Conservation (phyloP, 2,113 vertebrate genomes). For the Ceyx melanurus region DNA sequence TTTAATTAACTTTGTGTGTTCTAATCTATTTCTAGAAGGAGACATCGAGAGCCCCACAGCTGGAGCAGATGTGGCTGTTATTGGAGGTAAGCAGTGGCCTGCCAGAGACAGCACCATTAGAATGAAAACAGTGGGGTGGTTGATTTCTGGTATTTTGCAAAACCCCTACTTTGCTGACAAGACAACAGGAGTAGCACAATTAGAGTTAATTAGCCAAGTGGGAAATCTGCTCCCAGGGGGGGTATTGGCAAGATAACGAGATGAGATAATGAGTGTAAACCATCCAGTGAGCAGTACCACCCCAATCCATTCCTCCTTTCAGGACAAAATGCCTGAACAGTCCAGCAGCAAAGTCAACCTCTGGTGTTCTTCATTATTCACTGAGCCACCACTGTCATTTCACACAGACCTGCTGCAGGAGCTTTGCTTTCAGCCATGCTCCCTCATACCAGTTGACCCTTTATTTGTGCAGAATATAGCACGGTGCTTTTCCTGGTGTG, state of each 20-base stretch:
- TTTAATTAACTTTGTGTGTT: conserved; percentile 34
- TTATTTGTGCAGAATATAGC: not conserved
- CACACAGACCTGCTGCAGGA: not conserved
- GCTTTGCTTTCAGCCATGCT: not conserved
- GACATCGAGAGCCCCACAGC: conserved; percentile 32
- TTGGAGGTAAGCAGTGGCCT: conserved; percentile 62
- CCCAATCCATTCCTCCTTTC: not conserved
- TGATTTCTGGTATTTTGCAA: conserved; percentile 1
- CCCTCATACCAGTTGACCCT: not conserved
- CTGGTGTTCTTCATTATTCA: not conserved
- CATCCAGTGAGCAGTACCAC: not conserved
- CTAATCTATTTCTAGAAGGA: conserved; percentile 61
- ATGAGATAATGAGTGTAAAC: conserved; percentile 26
- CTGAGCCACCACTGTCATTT: not conserved
- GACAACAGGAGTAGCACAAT: conserved; percentile 18
- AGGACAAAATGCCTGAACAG: not conserved
- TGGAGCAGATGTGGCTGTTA: conserved; percentile 66
- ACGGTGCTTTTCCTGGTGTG: not conserved
- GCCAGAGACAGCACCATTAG: not conserved
- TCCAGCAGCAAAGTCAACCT: not conserved
- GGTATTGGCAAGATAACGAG: conserved; percentile 17
- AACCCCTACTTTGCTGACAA: not conserved
- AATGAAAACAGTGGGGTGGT: not conserved
- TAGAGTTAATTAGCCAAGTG: conserved; percentile 52
- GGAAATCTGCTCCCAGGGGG: conserved; percentile 45